A percentile compares a stretch with the other conserved stretches of the same genome.
Conservation (phyloP, 2,888 invertebrate genomes). For the Nymphalis urticae region DNA sequence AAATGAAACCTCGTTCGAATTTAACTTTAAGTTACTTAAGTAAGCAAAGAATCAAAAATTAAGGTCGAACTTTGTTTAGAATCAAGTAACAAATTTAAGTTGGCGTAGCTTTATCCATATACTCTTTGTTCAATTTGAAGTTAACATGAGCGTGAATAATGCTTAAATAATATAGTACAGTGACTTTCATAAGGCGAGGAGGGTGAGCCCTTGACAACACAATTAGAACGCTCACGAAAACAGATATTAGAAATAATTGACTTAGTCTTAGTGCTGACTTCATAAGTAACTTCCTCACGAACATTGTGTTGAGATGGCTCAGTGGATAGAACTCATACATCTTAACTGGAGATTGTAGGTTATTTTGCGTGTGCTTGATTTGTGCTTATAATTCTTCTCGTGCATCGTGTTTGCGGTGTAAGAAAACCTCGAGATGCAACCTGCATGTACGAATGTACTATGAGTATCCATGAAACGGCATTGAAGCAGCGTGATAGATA, state of each 20-base stretch:
- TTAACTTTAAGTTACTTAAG: background rate
- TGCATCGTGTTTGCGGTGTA: too few relatives aligned
- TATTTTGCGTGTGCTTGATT: too few relatives aligned
- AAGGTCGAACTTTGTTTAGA: background rate
- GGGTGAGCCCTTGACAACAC: background rate
- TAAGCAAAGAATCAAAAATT: background rate
- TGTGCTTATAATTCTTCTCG: too few relatives aligned
- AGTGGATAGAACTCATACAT: too few relatives aligned
- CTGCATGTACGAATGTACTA: too few relatives aligned
- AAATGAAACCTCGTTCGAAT: background rate
- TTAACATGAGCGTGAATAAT: background rate
- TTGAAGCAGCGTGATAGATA: too few relatives aligned
- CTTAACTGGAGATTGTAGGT: too few relatives aligned
- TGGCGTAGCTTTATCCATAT: background rate
- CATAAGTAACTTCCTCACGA: too few relatives aligned
- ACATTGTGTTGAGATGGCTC: too few relatives aligned
- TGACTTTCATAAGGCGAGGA: background rate
- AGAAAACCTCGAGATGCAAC: too few relatives aligned
- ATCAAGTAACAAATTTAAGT: constrained; percentile 11
- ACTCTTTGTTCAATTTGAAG: background rate
- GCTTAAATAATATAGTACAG: background rate
- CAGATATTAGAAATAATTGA: background rate
- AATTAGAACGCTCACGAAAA: background rate
- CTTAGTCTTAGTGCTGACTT: too few relatives aligned
- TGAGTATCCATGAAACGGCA: too few relatives aligned